phyloP scores from a whole-genome alignment of 1,140 invertebrate genomes.

The Neomicropteryx cornuta region DNA sequence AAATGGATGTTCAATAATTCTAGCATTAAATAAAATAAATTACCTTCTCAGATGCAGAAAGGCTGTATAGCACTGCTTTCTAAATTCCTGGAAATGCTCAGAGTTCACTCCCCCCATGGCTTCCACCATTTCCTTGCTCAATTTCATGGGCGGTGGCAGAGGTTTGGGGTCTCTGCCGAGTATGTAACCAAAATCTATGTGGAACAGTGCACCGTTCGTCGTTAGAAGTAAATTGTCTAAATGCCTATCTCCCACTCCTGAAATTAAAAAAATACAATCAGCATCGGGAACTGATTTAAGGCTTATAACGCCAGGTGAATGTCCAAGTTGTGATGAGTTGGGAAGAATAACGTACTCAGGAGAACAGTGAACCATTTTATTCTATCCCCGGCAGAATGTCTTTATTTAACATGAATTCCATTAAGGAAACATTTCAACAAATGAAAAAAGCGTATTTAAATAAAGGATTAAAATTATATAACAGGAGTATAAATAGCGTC shows the following conservation, averaged over 20 bases:
- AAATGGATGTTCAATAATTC: no score
- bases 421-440: no score
- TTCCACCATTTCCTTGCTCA: conserved; percentile 98
- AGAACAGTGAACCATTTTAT: no score
- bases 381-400: no score
- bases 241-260: conserved; percentile 95
- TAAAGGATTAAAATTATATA: conserved; percentile 5
- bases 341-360: no score
- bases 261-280: conserved; percentile 6
- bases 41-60: conserved; percentile 86
- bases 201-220: conserved; percentile 84
- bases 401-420: no score
- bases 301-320: no score
- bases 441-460: conserved; percentile 3
- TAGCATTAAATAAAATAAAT: no score
- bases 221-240: conserved; percentile 94
- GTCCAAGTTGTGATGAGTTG: no score
- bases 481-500: no score
- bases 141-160: conserved; percentile 95
- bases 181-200: conserved; percentile 99
- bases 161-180: conserved; percentile 97
- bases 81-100: conserved; percentile 90
- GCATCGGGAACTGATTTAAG: neutral
- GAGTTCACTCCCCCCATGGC: conserved; percentile 93
- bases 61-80: conserved; percentile 91